A percentile compares a stretch with the other conserved stretches of the same genome.
phyloP scores from a whole-genome alignment of 1,140 invertebrate species.

The Drosophila virilis region DNA sequence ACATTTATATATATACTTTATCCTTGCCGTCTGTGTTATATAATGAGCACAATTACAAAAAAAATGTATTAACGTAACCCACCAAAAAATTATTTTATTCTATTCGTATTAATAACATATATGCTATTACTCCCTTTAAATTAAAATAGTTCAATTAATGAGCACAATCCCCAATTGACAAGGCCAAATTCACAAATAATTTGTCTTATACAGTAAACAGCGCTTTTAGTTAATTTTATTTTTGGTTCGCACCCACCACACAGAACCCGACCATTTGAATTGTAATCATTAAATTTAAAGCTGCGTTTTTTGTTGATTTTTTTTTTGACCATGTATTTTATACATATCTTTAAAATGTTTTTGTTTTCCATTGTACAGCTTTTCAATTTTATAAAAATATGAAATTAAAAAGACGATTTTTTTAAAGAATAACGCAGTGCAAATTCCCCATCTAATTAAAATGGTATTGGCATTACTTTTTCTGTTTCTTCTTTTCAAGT shows the following conservation, averaged over 20 bases:
- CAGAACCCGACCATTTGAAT: not conserved
- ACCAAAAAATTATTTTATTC: too few species aligned
- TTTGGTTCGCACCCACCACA: too few species aligned
- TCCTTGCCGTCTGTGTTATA: too few species aligned
- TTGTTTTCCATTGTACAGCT: constrained; percentile 40
- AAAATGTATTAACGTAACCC: too few species aligned
- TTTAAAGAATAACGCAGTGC: not conserved
- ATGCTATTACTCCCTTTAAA: not conserved
- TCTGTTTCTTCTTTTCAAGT: constrained; percentile 98
- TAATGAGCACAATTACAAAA: too few species aligned
- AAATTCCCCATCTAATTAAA: not conserved
- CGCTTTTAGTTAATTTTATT: too few species aligned
- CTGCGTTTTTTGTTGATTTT: constrained; percentile 12
- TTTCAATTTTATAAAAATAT: constrained; percentile 56
- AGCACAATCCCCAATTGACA: too few species aligned
- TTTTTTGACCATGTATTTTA: constrained; percentile 64
- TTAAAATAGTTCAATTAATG: too few species aligned
- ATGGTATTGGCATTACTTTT: constrained; percentile 88
- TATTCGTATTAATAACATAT: not conserved
- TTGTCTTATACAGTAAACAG: too few species aligned
- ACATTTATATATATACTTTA: too few species aligned
- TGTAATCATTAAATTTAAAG: not conserved
- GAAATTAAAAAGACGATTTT: constrained; percentile 41
- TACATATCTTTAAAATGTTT: constrained; percentile 49
- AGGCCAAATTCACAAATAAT: too few species aligned